These are phyloP conservation scores for Rhinophrynus dorsalis DNA, from an alignment of 2,797 vertebrate genomes.

Conservation along the genomic window DNA sequence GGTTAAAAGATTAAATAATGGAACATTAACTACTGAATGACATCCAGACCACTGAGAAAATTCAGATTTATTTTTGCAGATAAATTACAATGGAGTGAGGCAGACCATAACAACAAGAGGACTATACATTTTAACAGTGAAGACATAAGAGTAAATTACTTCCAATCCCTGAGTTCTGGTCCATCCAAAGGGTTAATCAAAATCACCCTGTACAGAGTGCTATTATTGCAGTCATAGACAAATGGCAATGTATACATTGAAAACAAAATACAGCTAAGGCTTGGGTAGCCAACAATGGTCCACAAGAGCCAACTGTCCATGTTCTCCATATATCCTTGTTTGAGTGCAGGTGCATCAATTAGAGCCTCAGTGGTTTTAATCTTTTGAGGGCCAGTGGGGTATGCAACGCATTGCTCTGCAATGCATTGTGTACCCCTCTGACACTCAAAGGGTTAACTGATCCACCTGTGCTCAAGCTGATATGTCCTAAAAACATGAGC, in stretches of 20 bases:
- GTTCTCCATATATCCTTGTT: not conserved
- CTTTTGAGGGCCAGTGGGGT: not conserved
- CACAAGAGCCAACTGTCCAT: not conserved
- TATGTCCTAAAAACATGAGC: no score
- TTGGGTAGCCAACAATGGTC: no score
- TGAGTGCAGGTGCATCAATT: no score
- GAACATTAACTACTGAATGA: not conserved
- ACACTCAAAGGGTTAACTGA: no score
- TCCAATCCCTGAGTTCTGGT: slow-evolving; percentile 6
- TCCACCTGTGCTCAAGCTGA: no score
- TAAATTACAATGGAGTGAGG: not conserved
- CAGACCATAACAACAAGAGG: not conserved
- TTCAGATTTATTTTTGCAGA: not conserved
- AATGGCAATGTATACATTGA: not conserved
- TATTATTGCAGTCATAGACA: not conserved
- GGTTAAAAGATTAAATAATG: not conserved
- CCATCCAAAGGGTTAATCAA: not conserved
- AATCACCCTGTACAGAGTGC: not conserved
- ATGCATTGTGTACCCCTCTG: no score
- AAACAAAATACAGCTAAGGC: not conserved
- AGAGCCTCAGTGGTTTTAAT: not conserved
- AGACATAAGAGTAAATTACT: not conserved
- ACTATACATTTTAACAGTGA: not conserved
- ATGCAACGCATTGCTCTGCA: no score
- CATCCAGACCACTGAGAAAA: not conserved